phyloP scores from a whole-genome alignment of 2,797 vertebrate species.

The Amphiprion clarkii region DNA sequence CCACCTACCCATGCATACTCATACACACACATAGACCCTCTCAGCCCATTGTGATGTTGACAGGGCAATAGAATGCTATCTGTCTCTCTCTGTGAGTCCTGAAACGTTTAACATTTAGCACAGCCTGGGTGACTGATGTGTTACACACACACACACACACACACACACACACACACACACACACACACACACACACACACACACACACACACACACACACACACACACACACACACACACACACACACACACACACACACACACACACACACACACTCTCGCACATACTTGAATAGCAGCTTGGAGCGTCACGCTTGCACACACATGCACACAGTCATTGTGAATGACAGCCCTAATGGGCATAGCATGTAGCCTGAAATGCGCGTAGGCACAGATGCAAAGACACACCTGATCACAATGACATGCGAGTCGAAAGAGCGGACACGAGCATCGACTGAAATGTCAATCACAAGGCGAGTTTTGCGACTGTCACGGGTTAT shows the following conservation, averaged over 20 bases:
- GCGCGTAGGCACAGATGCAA: conserved; percentile 18
- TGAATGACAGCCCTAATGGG: conserved; percentile 43
- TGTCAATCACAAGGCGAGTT: conserved; percentile 38
- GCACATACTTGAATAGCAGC: conserved; percentile 33
- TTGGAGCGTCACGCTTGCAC: conserved; percentile 35
- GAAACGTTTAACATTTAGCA: conserved; percentile 79
- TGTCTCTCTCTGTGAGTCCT: conserved; percentile 64
- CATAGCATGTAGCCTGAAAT: conserved; percentile 31
- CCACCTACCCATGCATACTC: conserved; percentile 14
- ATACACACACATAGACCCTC: conserved; percentile 28
- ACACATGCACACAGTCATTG: conserved; percentile 20
- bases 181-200: no score
- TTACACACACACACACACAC: conserved; percentile 35
- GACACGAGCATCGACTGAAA: conserved; percentile 29
- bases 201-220: conserved; percentile 31
- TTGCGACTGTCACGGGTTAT: neutral
- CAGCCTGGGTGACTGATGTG: conserved; percentile 65
- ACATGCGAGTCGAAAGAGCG: conserved; percentile 25
- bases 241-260: conserved; percentile 30
- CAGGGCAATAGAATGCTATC: conserved; percentile 70
- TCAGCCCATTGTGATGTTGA: conserved; percentile 72
- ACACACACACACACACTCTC: conserved; percentile 29
- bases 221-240: conserved; percentile 34
- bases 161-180: conserved; percentile 37
- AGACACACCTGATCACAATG: conserved; percentile 27